Evolutionary conservation across 2,888 invertebrate genomes (phyloP), one percentile per base, ranked within the genome.

Genomic region (Cryptocephalus moraei): DNA sequence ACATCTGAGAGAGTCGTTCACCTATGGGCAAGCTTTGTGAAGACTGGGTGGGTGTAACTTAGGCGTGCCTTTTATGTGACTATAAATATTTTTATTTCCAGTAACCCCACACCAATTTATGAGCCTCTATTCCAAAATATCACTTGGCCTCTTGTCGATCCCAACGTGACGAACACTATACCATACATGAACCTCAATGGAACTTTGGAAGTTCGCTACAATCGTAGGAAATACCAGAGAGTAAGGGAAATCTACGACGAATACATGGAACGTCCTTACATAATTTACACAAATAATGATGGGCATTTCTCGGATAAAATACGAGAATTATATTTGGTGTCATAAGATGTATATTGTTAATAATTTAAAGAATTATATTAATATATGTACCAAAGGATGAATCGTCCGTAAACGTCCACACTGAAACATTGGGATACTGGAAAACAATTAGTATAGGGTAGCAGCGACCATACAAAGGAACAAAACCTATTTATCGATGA

Each of bases 1-100:
- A 42, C 45, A 8, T 39, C 45, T 1, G 32, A 39, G 8, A 32
- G 48, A 32, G 34, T 42, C n/a, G 42, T 48, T n/a, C 39, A 38
- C 41, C 34, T 48, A n/a, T 48, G 48, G 48, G 42, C 45, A 22
- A 48, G 45, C 13, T 48, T 48, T 12, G 44, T 45, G 1, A 48
- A 48, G 42, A 45, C 44, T 34, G 13, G 42, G 48, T 48, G 12
- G 22, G 22, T 22, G 2, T 22, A 22, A 22, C 22, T 2, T 6
- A 22, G 22, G 22, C 22, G 22, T 2, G 22, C 6, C 2, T 22
- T 4, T 22, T 22, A 6, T 22, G 22, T 22, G 22, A 22, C 2
- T 22, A 2, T 22, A 22, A 4, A 4, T 22, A 4, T 22, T 22
- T 22, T 22, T 22, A 22, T 6, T 22, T 6, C 2, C 32, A 49